phyloP scores from a whole-genome alignment of 2,113 vertebrate genomes.

The Atractosteus spatula region DNA sequence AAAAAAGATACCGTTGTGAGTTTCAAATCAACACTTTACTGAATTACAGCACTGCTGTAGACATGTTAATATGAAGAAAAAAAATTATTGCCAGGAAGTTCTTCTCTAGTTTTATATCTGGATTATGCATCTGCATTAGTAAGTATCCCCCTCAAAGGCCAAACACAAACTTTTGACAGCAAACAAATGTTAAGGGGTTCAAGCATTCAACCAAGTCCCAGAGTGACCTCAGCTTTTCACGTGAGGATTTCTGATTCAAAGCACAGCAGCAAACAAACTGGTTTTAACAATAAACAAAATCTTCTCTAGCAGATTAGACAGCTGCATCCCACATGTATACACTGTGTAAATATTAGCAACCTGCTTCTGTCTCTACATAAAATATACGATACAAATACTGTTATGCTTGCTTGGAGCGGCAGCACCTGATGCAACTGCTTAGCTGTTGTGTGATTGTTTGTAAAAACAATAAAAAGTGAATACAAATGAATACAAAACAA shows the following conservation, averaged over 20 bases:
- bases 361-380: conserved; percentile 43
- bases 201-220: not conserved
- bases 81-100: too few relatives aligned
- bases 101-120: too few relatives aligned
- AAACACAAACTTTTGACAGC: too few relatives aligned
- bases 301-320: conserved; percentile 65
- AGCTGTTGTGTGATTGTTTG: conserved; percentile 42
- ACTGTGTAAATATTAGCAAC: conserved; percentile 63
- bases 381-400: conserved; percentile 59
- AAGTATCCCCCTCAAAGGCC: not conserved
- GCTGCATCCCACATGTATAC: conserved; percentile 70
- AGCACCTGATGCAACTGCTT: conserved; percentile 47
- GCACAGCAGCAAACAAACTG: conserved; percentile 44
- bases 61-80: too few relatives aligned
- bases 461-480: conserved; percentile 34
- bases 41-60: too few relatives aligned
- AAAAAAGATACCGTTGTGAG: too few relatives aligned
- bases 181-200: not conserved
- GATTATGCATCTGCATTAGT: not conserved
- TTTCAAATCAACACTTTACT: too few relatives aligned
- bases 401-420: conserved; percentile 53
- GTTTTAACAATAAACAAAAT: conserved; percentile 73
- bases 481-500: conserved; percentile 34
- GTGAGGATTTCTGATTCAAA: conserved; percentile 52
- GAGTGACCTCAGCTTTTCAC: conserved; percentile 13